Percentiles rank a stretch among this genome's conserved stretches.
These are phyloP conservation scores for Nibea coibor DNA, from an alignment of 2,113 vertebrate genomes.

Conservation along the genomic window DNA sequence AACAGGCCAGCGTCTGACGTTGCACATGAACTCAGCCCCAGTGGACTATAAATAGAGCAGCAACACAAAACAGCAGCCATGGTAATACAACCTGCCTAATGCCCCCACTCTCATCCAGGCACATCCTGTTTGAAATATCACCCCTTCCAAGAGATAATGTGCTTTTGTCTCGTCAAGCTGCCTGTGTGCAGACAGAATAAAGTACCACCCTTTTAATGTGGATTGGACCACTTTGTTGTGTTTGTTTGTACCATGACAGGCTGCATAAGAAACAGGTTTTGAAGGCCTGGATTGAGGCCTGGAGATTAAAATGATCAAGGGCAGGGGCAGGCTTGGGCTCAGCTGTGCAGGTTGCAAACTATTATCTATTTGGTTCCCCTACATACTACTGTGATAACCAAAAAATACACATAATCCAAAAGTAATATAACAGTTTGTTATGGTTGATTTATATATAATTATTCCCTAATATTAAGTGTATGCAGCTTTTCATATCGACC, in stretches of 20 bases:
- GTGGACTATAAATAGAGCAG: slow-evolving; percentile 42
- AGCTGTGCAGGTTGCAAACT: not conserved
- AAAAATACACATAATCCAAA: not conserved
- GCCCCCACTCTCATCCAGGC: slow-evolving; percentile 21
- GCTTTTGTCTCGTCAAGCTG: not conserved
- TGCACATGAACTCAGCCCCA: slow-evolving; percentile 5
- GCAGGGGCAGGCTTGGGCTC: not conserved
- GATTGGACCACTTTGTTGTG: not conserved
- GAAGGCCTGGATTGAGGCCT: not conserved
- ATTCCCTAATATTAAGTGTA: not conserved
- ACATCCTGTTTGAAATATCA: slow-evolving; percentile 45
- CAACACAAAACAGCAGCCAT: slow-evolving; percentile 24
- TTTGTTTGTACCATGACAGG: not conserved
- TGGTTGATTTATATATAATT: not conserved
- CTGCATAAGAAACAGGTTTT: slow-evolving; percentile 22
- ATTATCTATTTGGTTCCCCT: not conserved
- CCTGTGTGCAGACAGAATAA: slow-evolving; percentile 23
- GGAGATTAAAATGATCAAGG: not conserved
- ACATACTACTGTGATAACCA: not conserved
- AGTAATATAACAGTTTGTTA: not conserved
- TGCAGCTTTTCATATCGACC: not conserved
- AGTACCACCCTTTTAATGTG: not conserved
- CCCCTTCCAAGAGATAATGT: slow-evolving; percentile 6
- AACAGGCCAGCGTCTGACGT: slow-evolving; percentile 1
- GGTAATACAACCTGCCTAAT: slow-evolving; percentile 40